phyloP scores from a whole-genome alignment of 2,888 invertebrate species.

The Caenorhabditis sp. region DNA sequence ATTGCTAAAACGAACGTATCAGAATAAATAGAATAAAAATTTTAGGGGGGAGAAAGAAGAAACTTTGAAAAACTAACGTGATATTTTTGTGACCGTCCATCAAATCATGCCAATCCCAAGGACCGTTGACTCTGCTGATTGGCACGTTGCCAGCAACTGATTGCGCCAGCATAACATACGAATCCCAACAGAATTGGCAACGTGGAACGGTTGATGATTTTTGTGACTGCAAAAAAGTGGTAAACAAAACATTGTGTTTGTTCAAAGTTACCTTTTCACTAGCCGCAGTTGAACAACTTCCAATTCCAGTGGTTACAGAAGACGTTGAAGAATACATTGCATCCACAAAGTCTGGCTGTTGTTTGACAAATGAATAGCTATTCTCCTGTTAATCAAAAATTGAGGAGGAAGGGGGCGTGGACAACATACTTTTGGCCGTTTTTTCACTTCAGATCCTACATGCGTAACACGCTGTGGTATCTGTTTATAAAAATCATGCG shows the following conservation, averaged over 20 bases:
- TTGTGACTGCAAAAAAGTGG: neutral
- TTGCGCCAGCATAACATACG: slow-evolving; percentile 28
- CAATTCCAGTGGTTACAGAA: neutral
- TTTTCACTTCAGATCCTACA: no score
- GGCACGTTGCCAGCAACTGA: slow-evolving; percentile 14
- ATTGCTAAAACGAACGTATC: neutral
- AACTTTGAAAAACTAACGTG: slow-evolving; percentile 12
- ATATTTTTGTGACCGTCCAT: slow-evolving; percentile 21
- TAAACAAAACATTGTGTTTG: neutral
- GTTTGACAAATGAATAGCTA: neutral
- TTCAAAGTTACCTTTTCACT: neutral
- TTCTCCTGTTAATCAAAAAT: neutral
- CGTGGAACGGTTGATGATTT: neutral
- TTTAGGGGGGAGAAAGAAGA: neutral
- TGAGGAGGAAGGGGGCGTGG: no score
- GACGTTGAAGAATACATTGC: neutral
- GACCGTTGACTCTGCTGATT: slow-evolving; percentile 14
- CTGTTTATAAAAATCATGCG: neutral
- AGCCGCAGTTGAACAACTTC: neutral
- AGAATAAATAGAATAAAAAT: neutral
- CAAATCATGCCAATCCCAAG: slow-evolving; percentile 36
- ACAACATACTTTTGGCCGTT: no score
- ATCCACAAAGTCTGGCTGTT: slow-evolving; percentile 4
- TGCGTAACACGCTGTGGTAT: no score
- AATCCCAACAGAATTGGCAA: slow-evolving; percentile 26